Base-by-base conservation (phyloP, 2,113 vertebrate genomes). In the Melanostigma gelatinosum region DNA sequence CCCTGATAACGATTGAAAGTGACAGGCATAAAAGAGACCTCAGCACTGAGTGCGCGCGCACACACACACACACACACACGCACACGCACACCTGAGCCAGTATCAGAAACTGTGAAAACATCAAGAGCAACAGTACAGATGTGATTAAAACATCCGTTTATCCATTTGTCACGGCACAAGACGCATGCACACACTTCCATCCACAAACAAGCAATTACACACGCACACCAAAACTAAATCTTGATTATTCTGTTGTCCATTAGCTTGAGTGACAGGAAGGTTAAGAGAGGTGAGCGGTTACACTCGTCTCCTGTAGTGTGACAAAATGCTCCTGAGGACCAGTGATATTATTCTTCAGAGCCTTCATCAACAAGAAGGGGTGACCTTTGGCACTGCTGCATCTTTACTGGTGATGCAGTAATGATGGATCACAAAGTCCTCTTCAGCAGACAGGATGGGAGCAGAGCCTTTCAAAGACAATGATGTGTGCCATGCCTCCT, bases 61-160 rank as follows among this genome's bases (percentile, higher is more conserved):
- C 52, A 42, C 80, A 86, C 69, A 62, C 54, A 32, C 60, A 63
- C 20, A 20, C 64, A n/a, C 40, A 63, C 67, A 46, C 24, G 57
- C 67, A 79, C 38, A 78, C 63, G 55, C 75, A 81, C 88, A 90
- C 81, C 78, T 86, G 87, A 86, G 82, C 72, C 79, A 48, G 62
- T 13, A 55, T 66, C 15, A 42, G 44, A 75, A 73, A 75, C 76
- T 83, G 65, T 71, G 84, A 80, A 81, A 75, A 79, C 75, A 85
- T 87, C 86, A 70, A 83, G 80, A 85, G 83, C 83, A 76, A 74
- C 63, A 70, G 71, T 64, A 70, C 24, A 84, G 73, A 90, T 79
- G 84, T 89, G 83, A 92, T 90, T 89, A 93, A 91, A 89, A 78
- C 83, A 74, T 92, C 65, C 67, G 32, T 77, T 91, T 27, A 85